These are phyloP conservation scores for Margarornis squamiger DNA, from an alignment of 2,797 vertebrate species.

Conservation along the genomic window DNA sequence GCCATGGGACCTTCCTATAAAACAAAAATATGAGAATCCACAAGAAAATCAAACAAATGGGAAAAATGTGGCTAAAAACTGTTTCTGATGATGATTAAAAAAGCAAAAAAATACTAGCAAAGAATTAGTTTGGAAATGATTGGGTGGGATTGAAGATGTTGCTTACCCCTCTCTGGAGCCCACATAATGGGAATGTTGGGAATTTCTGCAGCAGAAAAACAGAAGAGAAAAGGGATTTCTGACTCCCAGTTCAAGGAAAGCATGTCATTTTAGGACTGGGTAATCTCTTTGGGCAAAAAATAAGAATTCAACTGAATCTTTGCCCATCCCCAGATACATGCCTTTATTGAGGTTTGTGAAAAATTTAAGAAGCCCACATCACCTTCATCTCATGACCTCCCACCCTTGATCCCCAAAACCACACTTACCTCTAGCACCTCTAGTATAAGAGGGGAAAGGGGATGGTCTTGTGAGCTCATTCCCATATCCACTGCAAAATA, in stretches of 20 bases:
- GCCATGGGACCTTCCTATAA: slow-evolving; percentile 72
- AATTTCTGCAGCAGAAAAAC: slow-evolving; percentile 87
- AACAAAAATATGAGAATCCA: slow-evolving; percentile 79
- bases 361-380: slow-evolving; percentile 73
- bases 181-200: slow-evolving; percentile 86
- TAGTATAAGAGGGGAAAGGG: slow-evolving; percentile 70
- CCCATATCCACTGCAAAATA: slow-evolving; percentile 66
- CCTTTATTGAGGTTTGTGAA: slow-evolving; percentile 71
- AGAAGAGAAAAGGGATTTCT: slow-evolving; percentile 87
- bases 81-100: slow-evolving; percentile 74
- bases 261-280: slow-evolving; percentile 78
- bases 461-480: slow-evolving; percentile 58
- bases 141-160: slow-evolving; percentile 83
- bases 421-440: slow-evolving; percentile 81
- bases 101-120: slow-evolving; percentile 79
- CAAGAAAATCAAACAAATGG: slow-evolving; percentile 79
- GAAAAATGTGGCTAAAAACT: slow-evolving; percentile 75
- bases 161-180: slow-evolving; percentile 86
- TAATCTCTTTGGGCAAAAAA: slow-evolving; percentile 73
- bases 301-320: slow-evolving; percentile 76
- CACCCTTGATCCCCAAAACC: slow-evolving; percentile 66
- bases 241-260: slow-evolving; percentile 83
- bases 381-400: slow-evolving; percentile 69
- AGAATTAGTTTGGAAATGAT: slow-evolving; percentile 82
- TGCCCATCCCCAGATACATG: slow-evolving; percentile 73